Base-by-base conservation (phyloP, 2,888 invertebrate genomes). In the Drosophila borealis region DNA sequence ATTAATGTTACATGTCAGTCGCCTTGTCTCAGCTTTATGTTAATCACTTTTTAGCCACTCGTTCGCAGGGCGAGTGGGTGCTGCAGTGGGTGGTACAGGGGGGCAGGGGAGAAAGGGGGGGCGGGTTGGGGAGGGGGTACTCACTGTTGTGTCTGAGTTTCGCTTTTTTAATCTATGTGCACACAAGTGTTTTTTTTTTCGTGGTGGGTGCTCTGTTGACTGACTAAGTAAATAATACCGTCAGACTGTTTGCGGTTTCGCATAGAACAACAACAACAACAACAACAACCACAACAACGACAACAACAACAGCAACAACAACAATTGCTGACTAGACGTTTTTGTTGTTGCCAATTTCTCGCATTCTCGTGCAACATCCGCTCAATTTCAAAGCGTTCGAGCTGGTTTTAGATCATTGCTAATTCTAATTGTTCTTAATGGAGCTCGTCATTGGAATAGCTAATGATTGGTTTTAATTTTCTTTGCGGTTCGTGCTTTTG, bases 141-240 rank as follows among this genome's bases (percentile, higher is more conserved):
- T 42, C 17, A 19, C 42, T 44, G 13, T 36, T 39, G 49, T 50
- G 53, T 42, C 21, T 29, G 53, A 44, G 6, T 45, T 62, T 25
- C 64, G 48, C 55, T 65, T 49, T 36, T 41, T 34, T 29, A 25
- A 41, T 49, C 37, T 39, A 37, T 33, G 9, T 29, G 29, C 33
- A 57, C 39, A 51, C 64, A 55, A 44, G 62, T 64, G 61, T 59
- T 55, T 54, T 61, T 64, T 63, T 44, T 51, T 49, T 41, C 8
- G 29, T 29, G 6, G 41, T 56, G 33, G 53, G 39, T 45, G 29
- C n/a, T 41, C 56, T 41, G 53, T 59, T 54, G 55, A 56, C 55
- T 65, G 62, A 53, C 61, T 76, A 61, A 73, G 86, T 85, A 85
- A 80, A 66, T 81, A 84, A 87, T 71, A 63, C 53, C 39, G 33